These are phyloP conservation scores for Oryctes rhinoceros DNA, from an alignment of 1,140 invertebrate species.

Conservation along the genomic window DNA sequence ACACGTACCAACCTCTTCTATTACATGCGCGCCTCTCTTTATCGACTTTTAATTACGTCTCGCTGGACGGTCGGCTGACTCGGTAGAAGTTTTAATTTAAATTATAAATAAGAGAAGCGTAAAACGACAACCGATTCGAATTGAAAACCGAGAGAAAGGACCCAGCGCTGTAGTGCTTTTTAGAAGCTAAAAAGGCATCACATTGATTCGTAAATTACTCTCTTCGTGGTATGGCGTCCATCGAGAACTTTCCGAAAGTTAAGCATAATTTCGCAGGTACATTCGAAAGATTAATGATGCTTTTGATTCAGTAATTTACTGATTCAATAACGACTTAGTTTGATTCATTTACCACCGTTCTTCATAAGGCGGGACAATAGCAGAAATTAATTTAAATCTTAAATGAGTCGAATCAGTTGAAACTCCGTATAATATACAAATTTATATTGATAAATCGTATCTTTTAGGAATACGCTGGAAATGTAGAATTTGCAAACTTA, in stretches of 20 bases:
- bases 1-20: not conserved
- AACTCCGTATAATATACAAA: no score
- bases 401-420: no score
- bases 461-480: no score
- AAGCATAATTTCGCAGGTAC: slow-evolving; percentile 9
- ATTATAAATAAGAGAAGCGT: slow-evolving; percentile 35
- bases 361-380: no score
- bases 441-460: no score
- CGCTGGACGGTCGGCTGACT: not conserved
- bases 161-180: not conserved
- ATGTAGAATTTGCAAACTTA: no score
- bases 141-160: slow-evolving; percentile 16
- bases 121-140: slow-evolving; percentile 35
- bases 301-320: slow-evolving; percentile 11
- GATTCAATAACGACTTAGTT: slow-evolving; percentile 13
- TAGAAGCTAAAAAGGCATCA: slow-evolving; percentile 3
- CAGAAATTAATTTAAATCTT: no score
- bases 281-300: slow-evolving; percentile 20
- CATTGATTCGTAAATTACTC: slow-evolving; percentile 13
- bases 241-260: not conserved
- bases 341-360: not conserved
- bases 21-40: not conserved
- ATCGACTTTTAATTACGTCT: slow-evolving; percentile 33
- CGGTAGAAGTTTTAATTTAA: slow-evolving; percentile 28
- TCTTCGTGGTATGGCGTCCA: not conserved